phyloP scores from a whole-genome alignment of 2,888 invertebrate species.

The Leucozona laternaria region DNA sequence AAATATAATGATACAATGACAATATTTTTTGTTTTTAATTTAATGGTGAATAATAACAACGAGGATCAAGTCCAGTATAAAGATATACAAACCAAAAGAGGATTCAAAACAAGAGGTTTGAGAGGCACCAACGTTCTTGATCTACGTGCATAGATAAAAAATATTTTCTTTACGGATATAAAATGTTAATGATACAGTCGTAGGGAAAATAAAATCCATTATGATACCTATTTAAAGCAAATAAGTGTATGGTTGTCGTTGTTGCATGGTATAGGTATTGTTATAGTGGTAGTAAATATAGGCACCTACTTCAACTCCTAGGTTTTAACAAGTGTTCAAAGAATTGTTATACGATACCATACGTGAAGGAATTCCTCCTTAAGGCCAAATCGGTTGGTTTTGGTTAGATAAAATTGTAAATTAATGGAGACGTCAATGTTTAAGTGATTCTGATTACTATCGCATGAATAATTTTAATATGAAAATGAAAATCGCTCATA shows the following conservation, averaged over 20 bases:
- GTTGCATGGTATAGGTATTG: conserved; percentile 32
- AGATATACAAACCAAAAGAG: not conserved
- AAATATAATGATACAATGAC: conserved; percentile 34
- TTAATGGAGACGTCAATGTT: conserved; percentile 16
- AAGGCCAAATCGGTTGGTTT: not conserved
- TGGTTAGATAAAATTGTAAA: conserved; percentile 16
- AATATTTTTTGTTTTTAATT: conserved; percentile 29
- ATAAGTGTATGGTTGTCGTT: conserved; percentile 51
- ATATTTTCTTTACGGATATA: conserved; percentile 21
- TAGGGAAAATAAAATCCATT: conserved; percentile 53
- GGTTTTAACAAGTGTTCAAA: conserved; percentile 43
- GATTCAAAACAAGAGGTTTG: conserved; percentile 55
- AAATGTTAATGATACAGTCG: conserved; percentile 26
- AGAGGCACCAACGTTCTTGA: conserved; percentile 46
- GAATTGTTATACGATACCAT: conserved; percentile 42
- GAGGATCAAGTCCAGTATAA: not conserved
- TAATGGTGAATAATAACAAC: not conserved
- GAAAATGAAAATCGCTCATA: not conserved
- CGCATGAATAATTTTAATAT: not conserved
- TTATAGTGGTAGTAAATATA: not conserved
- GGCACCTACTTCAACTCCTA: no score
- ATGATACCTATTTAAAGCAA: conserved; percentile 65
- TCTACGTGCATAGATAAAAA: conserved; percentile 66
- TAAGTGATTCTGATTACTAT: not conserved
- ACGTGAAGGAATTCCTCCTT: conserved; percentile 50